Evolutionary conservation across 2,113 vertebrate genomes (phyloP).

Genomic region (Canis aureus): DNA sequence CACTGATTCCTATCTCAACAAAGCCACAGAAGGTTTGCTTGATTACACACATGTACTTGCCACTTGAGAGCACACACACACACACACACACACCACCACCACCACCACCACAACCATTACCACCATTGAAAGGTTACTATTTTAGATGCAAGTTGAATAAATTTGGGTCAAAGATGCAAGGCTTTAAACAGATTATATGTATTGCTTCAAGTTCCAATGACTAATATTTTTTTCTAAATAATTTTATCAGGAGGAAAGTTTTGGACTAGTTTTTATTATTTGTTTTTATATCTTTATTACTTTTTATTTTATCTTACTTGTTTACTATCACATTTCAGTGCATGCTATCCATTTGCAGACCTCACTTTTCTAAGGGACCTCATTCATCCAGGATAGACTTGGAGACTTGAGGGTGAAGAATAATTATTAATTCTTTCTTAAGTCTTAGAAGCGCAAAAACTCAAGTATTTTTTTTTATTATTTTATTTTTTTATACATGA

Average conservation of each 20-base stretch:
- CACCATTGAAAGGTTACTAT: neutral
- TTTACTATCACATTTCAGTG: neutral
- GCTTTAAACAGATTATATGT: neutral
- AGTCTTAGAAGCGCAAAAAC: neutral
- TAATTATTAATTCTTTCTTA: neutral
- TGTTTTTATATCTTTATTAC: neutral
- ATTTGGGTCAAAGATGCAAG: neutral
- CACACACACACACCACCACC: neutral
- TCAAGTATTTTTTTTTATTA: neutral
- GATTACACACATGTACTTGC: neutral
- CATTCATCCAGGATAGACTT: neutral
- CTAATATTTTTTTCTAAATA: neutral
- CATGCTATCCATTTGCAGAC: neutral
- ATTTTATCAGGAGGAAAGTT: neutral
- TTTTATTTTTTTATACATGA: no score
- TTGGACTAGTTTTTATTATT: neutral
- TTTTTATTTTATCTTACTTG: neutral
- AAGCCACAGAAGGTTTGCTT: neutral
- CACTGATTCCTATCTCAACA: neutral
- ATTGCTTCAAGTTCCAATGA: neutral
- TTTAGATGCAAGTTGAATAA: neutral
- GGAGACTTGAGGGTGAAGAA: neutral
- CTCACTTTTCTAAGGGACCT: neutral
- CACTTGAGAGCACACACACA: neutral
- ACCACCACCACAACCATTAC: neutral